These are phyloP conservation scores for Scaeva pyrastri DNA, from an alignment of 2,888 invertebrate species.

Conservation along the genomic window DNA sequence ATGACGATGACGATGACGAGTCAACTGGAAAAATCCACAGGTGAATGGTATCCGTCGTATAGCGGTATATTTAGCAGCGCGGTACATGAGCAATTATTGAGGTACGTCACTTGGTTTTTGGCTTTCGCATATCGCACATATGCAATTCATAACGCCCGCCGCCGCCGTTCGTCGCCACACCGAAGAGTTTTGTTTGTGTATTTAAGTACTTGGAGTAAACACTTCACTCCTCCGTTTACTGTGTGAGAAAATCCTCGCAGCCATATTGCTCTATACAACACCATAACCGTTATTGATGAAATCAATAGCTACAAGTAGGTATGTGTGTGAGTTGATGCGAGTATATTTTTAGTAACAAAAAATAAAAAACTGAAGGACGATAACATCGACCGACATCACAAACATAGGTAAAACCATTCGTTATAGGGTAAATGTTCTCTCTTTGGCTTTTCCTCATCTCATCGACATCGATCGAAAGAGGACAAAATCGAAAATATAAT, in stretches of 20 bases:
- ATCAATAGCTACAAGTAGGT: conserved; percentile 27
- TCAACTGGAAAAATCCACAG: conserved; percentile 69
- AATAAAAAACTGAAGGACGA: not conserved
- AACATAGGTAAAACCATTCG: not conserved
- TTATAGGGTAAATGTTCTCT: conserved; percentile 53
- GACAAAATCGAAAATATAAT: conserved; percentile 66
- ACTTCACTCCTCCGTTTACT: not conserved
- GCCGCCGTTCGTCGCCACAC: too few species aligned
- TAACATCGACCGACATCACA: not conserved
- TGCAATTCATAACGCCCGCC: not conserved
- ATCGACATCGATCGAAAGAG: conserved; percentile 53
- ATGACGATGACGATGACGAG: conserved; percentile 25
- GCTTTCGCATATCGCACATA: conserved; percentile 14
- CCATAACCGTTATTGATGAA: conserved; percentile 26
- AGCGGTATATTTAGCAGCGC: not conserved
- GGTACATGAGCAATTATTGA: not conserved
- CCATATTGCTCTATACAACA: conserved; percentile 8
- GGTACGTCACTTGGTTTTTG: conserved; percentile 4
- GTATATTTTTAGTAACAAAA: not conserved
- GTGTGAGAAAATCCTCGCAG: not conserved
- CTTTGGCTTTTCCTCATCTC: not conserved
- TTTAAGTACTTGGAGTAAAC: conserved; percentile 19
- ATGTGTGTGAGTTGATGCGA: too few species aligned
- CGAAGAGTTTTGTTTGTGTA: conserved; percentile 51
- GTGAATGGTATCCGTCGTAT: conserved; percentile 15